Conservation (phyloP, 2,113 vertebrate genomes). For the Tiliqua scincoides region DNA sequence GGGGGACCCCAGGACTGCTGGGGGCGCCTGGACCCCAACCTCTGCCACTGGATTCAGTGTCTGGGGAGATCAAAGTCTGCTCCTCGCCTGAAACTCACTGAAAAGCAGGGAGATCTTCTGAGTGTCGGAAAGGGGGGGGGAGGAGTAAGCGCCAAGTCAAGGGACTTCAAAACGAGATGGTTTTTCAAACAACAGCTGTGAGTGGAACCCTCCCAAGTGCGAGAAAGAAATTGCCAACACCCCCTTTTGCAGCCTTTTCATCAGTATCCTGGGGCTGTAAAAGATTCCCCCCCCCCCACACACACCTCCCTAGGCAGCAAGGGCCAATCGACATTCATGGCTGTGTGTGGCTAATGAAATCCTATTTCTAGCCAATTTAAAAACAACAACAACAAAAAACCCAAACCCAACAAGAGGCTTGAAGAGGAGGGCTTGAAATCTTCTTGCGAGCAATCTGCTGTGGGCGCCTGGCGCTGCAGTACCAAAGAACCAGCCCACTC, state of each 20-base stretch:
- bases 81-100: background rate
- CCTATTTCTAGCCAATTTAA: background rate
- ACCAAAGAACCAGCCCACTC: background rate
- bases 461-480: slow-evolving; percentile 18
- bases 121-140: background rate
- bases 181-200: slow-evolving; percentile 9
- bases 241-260: background rate
- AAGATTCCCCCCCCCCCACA: background rate
- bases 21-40: background rate
- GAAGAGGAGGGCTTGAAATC: background rate
- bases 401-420: background rate
- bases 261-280: background rate
- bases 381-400: too few relatives aligned
- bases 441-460: background rate
- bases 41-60: background rate
- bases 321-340: background rate
- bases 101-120: background rate
- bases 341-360: slow-evolving; percentile 7
- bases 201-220: slow-evolving; percentile 1
- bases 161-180: slow-evolving; percentile 9
- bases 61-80: background rate
- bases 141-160: background rate
- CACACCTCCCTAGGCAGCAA: background rate
- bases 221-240: slow-evolving; percentile 15
- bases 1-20: background rate